These are phyloP conservation scores for Oreocharis arfaki DNA, from an alignment of 2,113 vertebrate species.

Conservation along the genomic window DNA sequence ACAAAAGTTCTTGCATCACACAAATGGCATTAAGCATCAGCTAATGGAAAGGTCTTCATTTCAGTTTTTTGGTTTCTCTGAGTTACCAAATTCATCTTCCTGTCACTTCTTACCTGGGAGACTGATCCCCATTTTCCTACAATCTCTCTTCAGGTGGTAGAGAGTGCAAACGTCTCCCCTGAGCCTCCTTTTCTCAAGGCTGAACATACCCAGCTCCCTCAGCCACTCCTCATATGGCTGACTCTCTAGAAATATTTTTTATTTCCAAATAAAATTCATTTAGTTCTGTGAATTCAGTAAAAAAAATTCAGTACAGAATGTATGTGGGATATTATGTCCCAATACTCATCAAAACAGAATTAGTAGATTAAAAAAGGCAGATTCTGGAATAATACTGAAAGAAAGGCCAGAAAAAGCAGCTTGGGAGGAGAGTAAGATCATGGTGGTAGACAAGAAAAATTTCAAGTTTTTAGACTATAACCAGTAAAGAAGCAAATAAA, in stretches of 20 bases:
- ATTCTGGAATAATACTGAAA: not conserved
- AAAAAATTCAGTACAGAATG: not conserved
- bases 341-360: not conserved
- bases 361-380: not conserved
- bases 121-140: not conserved
- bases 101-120: not conserved
- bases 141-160: not conserved
- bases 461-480: not conserved
- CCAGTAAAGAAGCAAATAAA: not conserved
- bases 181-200: not conserved
- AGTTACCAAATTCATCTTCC: not conserved
- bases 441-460: not conserved
- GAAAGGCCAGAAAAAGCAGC: not conserved
- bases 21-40: not conserved
- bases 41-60: not conserved
- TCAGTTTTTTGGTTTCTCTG: not conserved
- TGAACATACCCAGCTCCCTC: not conserved
- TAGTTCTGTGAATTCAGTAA: not conserved
- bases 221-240: not conserved
- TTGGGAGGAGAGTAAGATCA: not conserved
- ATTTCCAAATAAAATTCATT: not conserved
- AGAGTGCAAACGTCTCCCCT: not conserved
- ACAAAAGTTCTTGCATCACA: not conserved
- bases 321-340: not conserved
- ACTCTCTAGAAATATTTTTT: not conserved